phyloP scores from a whole-genome alignment of 2,797 vertebrate species.

The Myiotriccus ornatus region DNA sequence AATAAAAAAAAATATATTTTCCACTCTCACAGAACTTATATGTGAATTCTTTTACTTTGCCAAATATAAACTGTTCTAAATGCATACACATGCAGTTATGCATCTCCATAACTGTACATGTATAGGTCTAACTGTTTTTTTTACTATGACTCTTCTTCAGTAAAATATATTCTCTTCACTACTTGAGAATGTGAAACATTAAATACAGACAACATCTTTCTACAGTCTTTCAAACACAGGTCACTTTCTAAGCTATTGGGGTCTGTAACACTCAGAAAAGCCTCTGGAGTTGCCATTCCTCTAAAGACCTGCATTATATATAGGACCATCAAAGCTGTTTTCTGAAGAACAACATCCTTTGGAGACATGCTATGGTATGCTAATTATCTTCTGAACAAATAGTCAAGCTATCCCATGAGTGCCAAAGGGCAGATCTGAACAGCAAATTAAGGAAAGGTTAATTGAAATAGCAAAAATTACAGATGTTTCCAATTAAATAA shows the following conservation, averaged over 20 bases:
- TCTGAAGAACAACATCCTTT: neutral
- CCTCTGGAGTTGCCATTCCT: neutral
- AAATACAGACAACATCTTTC: neutral
- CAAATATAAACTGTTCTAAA: neutral
- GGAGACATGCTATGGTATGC: neutral
- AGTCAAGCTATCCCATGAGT: constrained; percentile 29
- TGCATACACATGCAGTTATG: neutral
- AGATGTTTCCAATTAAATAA: constrained; percentile 62
- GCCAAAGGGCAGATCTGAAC: constrained; percentile 36
- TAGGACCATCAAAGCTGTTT: neutral
- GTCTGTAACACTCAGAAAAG: neutral
- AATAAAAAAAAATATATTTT: neutral
- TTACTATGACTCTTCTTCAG: neutral
- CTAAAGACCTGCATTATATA: neutral
- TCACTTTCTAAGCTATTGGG: neutral
- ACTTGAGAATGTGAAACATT: neutral
- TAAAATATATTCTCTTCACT: neutral
- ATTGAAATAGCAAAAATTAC: constrained; percentile 61
- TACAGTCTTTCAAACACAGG: neutral
- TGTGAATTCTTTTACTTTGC: neutral
- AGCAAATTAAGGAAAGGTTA: constrained; percentile 50
- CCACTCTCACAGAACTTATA: neutral
- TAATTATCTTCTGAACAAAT: constrained; percentile 53
- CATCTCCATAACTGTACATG: neutral
- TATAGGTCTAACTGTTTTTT: neutral